Conservation (phyloP, 2,888 invertebrate genomes). For the Nephrotoma appendiculata region DNA sequence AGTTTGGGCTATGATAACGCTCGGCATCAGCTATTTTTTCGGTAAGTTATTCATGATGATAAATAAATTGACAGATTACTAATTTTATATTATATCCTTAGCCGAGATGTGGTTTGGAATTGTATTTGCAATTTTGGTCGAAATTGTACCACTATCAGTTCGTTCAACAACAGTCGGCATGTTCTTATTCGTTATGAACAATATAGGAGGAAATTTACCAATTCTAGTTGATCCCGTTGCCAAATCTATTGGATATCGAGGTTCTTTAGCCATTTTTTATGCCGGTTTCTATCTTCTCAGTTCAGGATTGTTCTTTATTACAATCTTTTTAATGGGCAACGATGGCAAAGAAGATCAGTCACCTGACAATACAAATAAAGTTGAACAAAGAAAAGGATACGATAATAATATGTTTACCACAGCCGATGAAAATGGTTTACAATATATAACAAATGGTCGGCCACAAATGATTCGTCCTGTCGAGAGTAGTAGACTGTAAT, state of each 20-base stretch:
- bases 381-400: conserved; percentile 19
- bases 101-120: conserved; percentile 95
- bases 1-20: conserved; percentile 71
- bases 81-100: conserved; percentile 22
- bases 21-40: conserved; percentile 79
- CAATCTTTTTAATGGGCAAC: conserved; percentile 55
- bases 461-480: conserved; percentile 11
- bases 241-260: conserved; percentile 65
- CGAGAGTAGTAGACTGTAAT: conserved; percentile 29
- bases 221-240: conserved; percentile 76
- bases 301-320: conserved; percentile 69
- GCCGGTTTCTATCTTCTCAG: conserved; percentile 77
- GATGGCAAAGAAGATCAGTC: conserved; percentile 35
- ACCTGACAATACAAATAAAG: conserved; percentile 9
- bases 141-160: conserved; percentile 68
- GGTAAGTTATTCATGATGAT: conserved; percentile 37
- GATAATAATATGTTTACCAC: conserved; percentile 26
- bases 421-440: conserved; percentile 19
- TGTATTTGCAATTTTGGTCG: conserved; percentile 77
- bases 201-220: conserved; percentile 79
- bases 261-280: conserved; percentile 75
- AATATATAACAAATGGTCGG: conserved; percentile 8
- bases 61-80: neutral
- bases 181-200: conserved; percentile 85
- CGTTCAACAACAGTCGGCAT: conserved; percentile 76